Evolutionary conservation across 2,797 vertebrate genomes (phyloP).

Genomic region (Serranus cabrilla): DNA sequence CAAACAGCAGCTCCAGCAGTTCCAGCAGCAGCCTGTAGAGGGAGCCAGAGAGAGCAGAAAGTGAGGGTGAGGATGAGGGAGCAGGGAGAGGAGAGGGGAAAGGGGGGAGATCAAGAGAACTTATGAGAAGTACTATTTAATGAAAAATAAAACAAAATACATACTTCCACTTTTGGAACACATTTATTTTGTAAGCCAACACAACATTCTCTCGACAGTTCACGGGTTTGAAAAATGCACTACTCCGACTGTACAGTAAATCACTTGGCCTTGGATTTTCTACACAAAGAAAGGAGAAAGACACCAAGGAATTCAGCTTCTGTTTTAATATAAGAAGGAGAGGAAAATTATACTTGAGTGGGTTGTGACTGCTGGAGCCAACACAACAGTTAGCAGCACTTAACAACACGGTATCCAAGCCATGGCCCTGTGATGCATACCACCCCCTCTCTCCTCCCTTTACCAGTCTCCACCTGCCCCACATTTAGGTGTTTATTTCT

Average conservation of each 20-base stretch:
- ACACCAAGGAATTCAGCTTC: background rate
- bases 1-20: constrained; percentile 95
- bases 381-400: constrained; percentile 14
- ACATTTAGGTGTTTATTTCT: no score
- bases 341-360: background rate
- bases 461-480: no score
- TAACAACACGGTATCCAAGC: no score
- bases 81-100: background rate
- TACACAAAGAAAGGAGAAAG: constrained; percentile 4
- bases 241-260: background rate
- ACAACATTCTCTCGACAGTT: background rate
- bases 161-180: background rate
- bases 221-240: constrained; percentile 22
- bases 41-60: constrained; percentile 72
- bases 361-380: background rate
- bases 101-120: background rate
- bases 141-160: background rate
- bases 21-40: constrained; percentile 93
- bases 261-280: constrained; percentile 11
- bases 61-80: background rate
- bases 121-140: background rate
- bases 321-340: constrained; percentile 24
- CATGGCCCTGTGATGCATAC: no score
- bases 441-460: no score
- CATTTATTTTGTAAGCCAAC: constrained; percentile 2